Evolutionary conservation across 2,113 vertebrate genomes (phyloP), one percentile per base, ranked within the genome.

Genomic region (Myotis davidii): DNA sequence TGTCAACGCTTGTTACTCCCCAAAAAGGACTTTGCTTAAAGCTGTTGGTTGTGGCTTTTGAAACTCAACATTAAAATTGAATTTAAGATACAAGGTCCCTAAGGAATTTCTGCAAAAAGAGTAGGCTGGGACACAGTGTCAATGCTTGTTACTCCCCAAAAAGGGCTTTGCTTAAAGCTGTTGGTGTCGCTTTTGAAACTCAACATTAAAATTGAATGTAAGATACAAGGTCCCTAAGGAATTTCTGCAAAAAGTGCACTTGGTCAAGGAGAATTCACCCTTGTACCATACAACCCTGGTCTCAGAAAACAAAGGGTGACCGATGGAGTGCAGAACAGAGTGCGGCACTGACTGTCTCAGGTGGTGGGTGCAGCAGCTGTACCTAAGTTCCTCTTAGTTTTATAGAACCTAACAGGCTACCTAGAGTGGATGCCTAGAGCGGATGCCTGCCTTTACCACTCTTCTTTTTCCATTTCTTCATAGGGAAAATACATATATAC

Each of bases 111-210:
- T 90, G 27, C 48, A 64, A 87, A 93, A 56, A 92, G 12, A n/a
- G 85, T 83, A 82, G 42, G 5, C 50, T 65, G 34, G 69, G 21
- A 23, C 25, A 16, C 14, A 77, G 32, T n/a, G 25, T 16, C 65
- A 42, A 13, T 12, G 14, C 12, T 50, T 56, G 32, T 29, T 56
- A 8, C n/a, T 92, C 11, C 18, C 34, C 74, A 52, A 69, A 70
- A 56, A 94, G 29, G 70, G 34, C 77, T 76, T 88, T 17, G 29
- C 32, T 70, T 90, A 56, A 90, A 45, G 78, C 52, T 85, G 42
- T 79, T 69, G 76, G 72, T 64, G 67, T 14, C 56, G 85, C 56
- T 88, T 89, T 90, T 95, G 52, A 90, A 94, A 82, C 54, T 84
- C 8, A 65, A 50, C 42, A n/a, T 81, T 76, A 81, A 91, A 89